phyloP scores from a whole-genome alignment of 2,113 vertebrate species.

The Delphinus delphis region DNA sequence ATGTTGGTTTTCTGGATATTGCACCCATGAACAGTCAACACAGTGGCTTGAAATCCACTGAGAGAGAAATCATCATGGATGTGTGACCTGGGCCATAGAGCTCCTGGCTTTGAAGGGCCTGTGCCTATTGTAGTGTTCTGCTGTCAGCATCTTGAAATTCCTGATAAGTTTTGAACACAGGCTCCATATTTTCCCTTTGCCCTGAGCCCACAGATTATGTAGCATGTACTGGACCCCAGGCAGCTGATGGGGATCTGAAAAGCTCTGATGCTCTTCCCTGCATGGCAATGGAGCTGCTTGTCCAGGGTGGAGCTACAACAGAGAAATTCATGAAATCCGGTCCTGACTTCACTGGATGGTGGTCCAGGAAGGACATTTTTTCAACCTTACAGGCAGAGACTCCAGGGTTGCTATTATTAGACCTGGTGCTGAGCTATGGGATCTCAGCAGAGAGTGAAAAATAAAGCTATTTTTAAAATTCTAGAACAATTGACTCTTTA shows the following conservation, averaged over 20 bases:
- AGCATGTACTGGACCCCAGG: background rate
- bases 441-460: background rate
- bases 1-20: background rate
- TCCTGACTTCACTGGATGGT: too few relatives aligned
- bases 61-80: fast-evolving
- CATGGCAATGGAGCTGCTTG: background rate
- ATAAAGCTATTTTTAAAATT: background rate
- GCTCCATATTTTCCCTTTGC: background rate
- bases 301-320: background rate
- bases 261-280: background rate
- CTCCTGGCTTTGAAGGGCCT: background rate
- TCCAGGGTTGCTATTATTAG: background rate
- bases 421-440: background rate
- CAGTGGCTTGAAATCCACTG: background rate
- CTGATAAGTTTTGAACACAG: background rate
- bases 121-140: background rate
- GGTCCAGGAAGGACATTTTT: background rate
- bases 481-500: background rate
- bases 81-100: background rate
- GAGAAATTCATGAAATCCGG: background rate
- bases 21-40: background rate
- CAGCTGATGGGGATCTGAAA: background rate
- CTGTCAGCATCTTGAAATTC: background rate
- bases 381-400: background rate
- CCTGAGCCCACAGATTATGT: fast-evolving